Percentiles rank a stretch among this genome's conserved stretches.
phyloP scores from a whole-genome alignment of 2,888 invertebrate genomes.

The Pammene aurita region DNA sequence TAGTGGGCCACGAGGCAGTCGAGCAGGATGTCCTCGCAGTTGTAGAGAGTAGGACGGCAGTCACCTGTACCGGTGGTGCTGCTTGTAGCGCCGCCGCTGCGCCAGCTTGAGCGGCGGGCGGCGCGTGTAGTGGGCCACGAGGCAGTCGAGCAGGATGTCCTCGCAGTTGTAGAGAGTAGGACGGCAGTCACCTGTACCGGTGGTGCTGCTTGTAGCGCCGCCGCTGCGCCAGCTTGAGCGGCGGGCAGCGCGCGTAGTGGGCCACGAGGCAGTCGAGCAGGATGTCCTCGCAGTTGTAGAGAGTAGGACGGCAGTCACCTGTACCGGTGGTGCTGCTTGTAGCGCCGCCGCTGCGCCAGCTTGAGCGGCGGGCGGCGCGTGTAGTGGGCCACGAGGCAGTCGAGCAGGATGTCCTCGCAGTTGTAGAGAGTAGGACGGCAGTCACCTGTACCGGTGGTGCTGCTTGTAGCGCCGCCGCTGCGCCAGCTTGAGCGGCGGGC shows the following conservation, averaged over 20 bases:
- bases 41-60: too few relatives aligned
- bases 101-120: too few relatives aligned
- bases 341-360: slow-evolving; percentile 66
- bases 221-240: slow-evolving; percentile 17
- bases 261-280: not conserved
- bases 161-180: not conserved
- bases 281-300: not conserved
- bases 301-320: not conserved
- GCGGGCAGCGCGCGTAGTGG: slow-evolving; percentile 19
- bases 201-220: slow-evolving; percentile 19
- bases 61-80: too few relatives aligned
- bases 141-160: too few relatives aligned
- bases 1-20: too few relatives aligned
- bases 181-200: slow-evolving; percentile 17
- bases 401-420: too few relatives aligned
- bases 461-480: not conserved
- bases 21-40: too few relatives aligned
- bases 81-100: too few relatives aligned
- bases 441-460: slow-evolving; percentile 9
- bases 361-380: slow-evolving; percentile 91
- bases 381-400: not conserved
- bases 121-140: too few relatives aligned
- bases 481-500: not conserved
- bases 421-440: not conserved
- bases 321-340: too few relatives aligned